Base-by-base conservation (phyloP, 53 echinoderm and acorn worm species). In the Mesocentrotus franciscanus region DNA sequence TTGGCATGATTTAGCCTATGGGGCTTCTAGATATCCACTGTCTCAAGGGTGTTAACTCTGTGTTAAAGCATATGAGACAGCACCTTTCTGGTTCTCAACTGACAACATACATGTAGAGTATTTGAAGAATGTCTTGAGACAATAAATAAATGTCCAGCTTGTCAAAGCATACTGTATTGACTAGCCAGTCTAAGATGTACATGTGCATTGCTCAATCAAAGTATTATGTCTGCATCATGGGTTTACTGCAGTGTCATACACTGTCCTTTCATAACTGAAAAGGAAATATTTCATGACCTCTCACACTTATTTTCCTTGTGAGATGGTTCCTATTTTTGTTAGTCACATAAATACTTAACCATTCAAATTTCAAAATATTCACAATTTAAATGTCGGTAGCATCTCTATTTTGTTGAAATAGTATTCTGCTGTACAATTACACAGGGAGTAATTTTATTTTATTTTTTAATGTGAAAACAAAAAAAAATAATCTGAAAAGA, bases 111-210 rank as follows among this genome's bases (percentile, higher is more conserved):
- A 74, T 74, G 49, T 87, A 1, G 87, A 57, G 66, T 29, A 91
- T 91, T 9, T 22, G 0, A 91, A 66, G 68, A 91, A 91, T 91
- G 91, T 66, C 33, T 14, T 35, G 34, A 20, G 91, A 64, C 91
- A 91, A 91, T 91, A 91, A 91, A 91, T 35, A 66, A 64, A 91
- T 36, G 22, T 26, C 62, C 62, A 34, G 20, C 66, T 91, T 91
- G 68, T 91, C 91, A 16, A 9, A 91, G 91, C 91, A 33, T 56
- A 64, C 66, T 91, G 36, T 91, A 20, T 9, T 20, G 9, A 26
- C 66, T 18, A 81, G 42, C 81, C 42, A 22, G 81, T 36, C 42
- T 42, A 39, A 11, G 42, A 36, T 39, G 81, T 18, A 81, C 30
- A 30, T 72, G 9, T 79, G 39, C 81, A 79, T 39, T 32, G 16